phyloP scores from a whole-genome alignment of 2,888 invertebrate genomes.

The Caenorhabditis wallacei region DNA sequence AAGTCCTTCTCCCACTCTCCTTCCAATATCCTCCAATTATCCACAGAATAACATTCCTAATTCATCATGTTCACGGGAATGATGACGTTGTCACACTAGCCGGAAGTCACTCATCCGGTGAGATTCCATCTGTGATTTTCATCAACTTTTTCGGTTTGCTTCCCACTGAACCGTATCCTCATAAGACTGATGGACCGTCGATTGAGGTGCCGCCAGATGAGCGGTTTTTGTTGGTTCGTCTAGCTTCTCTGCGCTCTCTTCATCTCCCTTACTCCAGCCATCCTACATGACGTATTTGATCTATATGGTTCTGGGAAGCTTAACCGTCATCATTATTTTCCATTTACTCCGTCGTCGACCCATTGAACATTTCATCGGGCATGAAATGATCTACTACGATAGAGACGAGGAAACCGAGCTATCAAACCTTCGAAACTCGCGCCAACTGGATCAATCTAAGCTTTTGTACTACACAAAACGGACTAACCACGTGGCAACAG shows the following conservation, averaged over 20 bases:
- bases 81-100: not conserved
- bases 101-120: not conserved
- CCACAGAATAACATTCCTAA: too few relatives aligned
- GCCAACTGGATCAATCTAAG: slow-evolving; percentile 10
- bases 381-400: not conserved
- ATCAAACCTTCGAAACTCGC: not conserved
- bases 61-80: too few relatives aligned
- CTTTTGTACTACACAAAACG: slow-evolving; percentile 35
- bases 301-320: not conserved
- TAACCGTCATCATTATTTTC: slow-evolving; percentile 17
- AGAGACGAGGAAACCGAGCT: slow-evolving; percentile 10
- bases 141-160: slow-evolving; percentile 23
- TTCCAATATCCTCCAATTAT: too few relatives aligned
- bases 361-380: slow-evolving; percentile 29
- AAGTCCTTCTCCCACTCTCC: not conserved
- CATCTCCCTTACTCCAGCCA: too few relatives aligned
- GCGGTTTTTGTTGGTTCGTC: slow-evolving; percentile 38
- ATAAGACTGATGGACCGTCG: not conserved
- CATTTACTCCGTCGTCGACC: slow-evolving; percentile 42
- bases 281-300: slow-evolving; percentile 1
- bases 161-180: slow-evolving; percentile 21
- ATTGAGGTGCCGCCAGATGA: slow-evolving; percentile 29
- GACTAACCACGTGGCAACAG: slow-evolving; percentile 48
- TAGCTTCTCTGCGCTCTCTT: too few relatives aligned
- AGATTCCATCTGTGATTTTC: slow-evolving; percentile 24